Base-by-base conservation (phyloP, 2,113 vertebrate genomes). In the Xerus inauris region DNA sequence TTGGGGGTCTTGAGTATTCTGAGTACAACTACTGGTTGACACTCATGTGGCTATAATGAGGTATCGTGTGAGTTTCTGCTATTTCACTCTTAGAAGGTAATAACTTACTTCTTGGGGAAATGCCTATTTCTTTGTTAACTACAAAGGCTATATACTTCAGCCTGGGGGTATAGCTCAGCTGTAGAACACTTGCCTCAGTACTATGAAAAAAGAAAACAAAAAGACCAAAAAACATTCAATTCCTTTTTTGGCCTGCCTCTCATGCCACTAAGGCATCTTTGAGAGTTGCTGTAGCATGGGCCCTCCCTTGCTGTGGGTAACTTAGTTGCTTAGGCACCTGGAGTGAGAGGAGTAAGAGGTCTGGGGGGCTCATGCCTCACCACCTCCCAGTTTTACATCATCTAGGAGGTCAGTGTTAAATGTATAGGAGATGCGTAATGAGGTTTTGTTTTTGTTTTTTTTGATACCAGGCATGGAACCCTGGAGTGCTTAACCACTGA, bases 101-200 rank as follows among this genome's bases (percentile, higher is more conserved):
- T 94, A 47, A 83, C 7, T 89, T 85, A 30, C 64, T 87, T 95
- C 42, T 94, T 91, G 59, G 64, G 40, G 16, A 89, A 91, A 88
- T 77, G 95, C 35, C 40, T 64, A n/a, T 86, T 88, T 97, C 47
- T 59, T 96, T 96, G 49, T 91, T 51, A 3, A 92, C 12, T 94
- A 59, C 19, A 92, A 79, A 81, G 19, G 83, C 59, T 10, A n/a
- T n/a, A n/a, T 30, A 67, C 30, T 24, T 24, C 59, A 62, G 59
- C 22, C 24, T 62, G 22, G 24, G 20, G 7, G 22, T 59, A 8
- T 59, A 59, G 57, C 8, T 59, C 57, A 22, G 57, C 26, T 22
- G 57, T 59, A 62, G 59, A 62, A 26, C 9, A 10, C 24, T 26
- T 28, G 59, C 54, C 54, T 19, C 54, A 7, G 19, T 57, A 57